phyloP scores from a whole-genome alignment of 2,888 invertebrate genomes.

The Caenorhabditis drosophilae region DNA sequence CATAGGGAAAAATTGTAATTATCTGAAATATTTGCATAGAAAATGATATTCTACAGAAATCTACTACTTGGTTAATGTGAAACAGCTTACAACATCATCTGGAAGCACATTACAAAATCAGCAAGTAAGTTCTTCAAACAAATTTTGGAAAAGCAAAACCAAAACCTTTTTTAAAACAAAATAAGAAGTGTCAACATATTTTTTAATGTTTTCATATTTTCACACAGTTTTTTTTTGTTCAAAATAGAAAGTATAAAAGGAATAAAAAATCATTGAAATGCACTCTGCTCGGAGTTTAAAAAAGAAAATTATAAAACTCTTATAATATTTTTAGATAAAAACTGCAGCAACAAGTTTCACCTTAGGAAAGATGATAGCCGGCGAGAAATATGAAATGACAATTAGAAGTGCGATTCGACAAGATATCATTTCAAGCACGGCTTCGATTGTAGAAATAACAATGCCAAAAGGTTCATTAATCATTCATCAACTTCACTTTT shows the following conservation, averaged over 20 bases:
- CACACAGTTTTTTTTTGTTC: neutral
- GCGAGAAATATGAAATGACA: constrained; percentile 66
- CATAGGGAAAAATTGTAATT: too few species aligned
- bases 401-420: constrained; percentile 56
- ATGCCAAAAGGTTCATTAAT: constrained; percentile 64
- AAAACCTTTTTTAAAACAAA: too few species aligned
- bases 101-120: constrained; percentile 55
- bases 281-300: neutral
- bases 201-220: neutral
- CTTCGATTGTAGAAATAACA: constrained; percentile 66
- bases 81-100: constrained; percentile 61
- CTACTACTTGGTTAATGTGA: constrained; percentile 65
- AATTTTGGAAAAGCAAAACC: too few species aligned
- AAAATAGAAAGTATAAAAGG: neutral
- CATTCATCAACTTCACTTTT: too few species aligned
- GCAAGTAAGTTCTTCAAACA: constrained; percentile 40
- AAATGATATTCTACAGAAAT: constrained; percentile 51
- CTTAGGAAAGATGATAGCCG: constrained; percentile 60
- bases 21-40: too few species aligned
- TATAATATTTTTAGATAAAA: constrained; percentile 57
- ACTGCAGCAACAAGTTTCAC: constrained; percentile 60
- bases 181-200: too few species aligned
- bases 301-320: constrained; percentile 3
- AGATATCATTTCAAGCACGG: constrained; percentile 53
- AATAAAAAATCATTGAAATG: neutral